A percentile compares a stretch with the other conserved stretches of the same genome.
Evolutionary conservation across 2,888 invertebrate species (phyloP).

Genomic region (Aleiodes alternator): DNA sequence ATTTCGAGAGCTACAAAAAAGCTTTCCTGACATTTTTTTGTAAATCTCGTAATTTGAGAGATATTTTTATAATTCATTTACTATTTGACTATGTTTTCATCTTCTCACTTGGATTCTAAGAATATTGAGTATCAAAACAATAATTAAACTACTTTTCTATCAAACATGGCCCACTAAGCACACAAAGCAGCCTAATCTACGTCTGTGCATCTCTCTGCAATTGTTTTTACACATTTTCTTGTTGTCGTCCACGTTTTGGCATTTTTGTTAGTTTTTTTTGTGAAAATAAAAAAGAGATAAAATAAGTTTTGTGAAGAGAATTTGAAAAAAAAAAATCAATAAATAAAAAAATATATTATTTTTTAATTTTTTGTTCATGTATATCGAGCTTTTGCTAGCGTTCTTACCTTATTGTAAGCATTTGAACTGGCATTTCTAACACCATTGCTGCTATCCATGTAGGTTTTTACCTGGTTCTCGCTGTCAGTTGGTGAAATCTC

Average conservation of each 20-base stretch:
- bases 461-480: conserved; percentile 95
- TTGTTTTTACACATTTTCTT: conserved; percentile 23
- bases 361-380: background rate
- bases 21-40: too few species aligned
- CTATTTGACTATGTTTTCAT: background rate
- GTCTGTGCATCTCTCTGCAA: conserved; percentile 27
- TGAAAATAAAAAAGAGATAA: background rate
- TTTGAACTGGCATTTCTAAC: conserved; percentile 86
- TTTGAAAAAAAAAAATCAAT: background rate
- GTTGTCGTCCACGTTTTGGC: conserved; percentile 25
- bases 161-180: conserved; percentile 18
- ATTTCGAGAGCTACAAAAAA: too few species aligned
- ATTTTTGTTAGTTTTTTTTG: conserved; percentile 10
- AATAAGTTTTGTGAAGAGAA: conserved; percentile 24
- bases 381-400: conserved; percentile 55
- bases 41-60: too few species aligned
- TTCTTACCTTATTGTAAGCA: conserved; percentile 93
- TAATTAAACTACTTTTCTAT: conserved; percentile 17
- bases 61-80: too few species aligned
- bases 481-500: conserved; percentile 78
- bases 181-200: conserved; percentile 27
- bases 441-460: conserved; percentile 94
- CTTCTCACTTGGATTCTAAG: background rate
- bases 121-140: background rate
- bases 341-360: background rate